Conservation (phyloP, 2,797 vertebrate genomes). For the Denticeps clupeoides region DNA sequence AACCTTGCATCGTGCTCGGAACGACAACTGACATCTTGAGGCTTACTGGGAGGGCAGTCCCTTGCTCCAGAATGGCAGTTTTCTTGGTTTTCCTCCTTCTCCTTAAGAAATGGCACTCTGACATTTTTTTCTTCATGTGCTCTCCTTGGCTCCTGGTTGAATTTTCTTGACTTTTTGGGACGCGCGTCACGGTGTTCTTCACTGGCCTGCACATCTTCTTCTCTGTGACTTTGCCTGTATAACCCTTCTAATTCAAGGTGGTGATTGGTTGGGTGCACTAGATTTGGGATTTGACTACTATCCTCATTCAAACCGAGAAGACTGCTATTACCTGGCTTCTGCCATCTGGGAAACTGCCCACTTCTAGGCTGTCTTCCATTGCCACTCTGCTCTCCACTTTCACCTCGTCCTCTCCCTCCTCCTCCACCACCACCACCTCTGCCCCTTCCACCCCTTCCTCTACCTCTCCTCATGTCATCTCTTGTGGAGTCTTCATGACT, state of each 20-base stretch:
- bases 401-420: slow-evolving; percentile 36
- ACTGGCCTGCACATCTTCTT: slow-evolving; percentile 40
- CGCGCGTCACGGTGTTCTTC: slow-evolving; percentile 63
- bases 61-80: slow-evolving; percentile 34
- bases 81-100: slow-evolving; percentile 56
- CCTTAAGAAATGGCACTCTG: slow-evolving; percentile 44
- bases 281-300: slow-evolving; percentile 7
- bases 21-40: slow-evolving; percentile 20
- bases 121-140: slow-evolving; percentile 51
- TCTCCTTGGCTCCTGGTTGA: slow-evolving; percentile 58
- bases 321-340: slow-evolving; percentile 57
- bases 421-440: slow-evolving; percentile 9
- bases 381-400: slow-evolving; percentile 20
- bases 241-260: slow-evolving; percentile 29
- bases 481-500: slow-evolving; percentile 43
- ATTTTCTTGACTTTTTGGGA: slow-evolving; percentile 61
- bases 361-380: slow-evolving; percentile 24
- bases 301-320: slow-evolving; percentile 39
- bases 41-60: slow-evolving; percentile 25
- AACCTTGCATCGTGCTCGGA: slow-evolving; percentile 18
- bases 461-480: slow-evolving; percentile 36
- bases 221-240: slow-evolving; percentile 54
- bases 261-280: slow-evolving; percentile 20
- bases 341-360: slow-evolving; percentile 56
- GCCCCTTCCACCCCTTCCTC: slow-evolving; percentile 34